Evolutionary conservation across 2,888 invertebrate genomes (phyloP).

Genomic region (Anagyrus pseudococci): DNA sequence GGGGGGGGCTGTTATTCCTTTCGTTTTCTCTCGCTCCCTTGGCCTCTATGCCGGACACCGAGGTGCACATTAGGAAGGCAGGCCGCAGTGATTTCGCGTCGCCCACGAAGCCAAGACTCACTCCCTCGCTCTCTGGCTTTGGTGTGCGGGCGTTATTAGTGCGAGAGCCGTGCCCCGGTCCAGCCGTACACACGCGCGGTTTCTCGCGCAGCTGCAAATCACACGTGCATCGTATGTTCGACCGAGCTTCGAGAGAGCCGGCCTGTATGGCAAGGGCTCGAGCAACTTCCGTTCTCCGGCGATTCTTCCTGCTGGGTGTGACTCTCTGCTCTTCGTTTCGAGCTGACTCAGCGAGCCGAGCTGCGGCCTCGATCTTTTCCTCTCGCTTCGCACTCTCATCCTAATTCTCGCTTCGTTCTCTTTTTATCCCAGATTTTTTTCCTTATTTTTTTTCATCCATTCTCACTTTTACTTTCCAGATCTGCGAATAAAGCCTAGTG

Average conservation of each 20-base stretch:
- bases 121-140: conserved; percentile 46
- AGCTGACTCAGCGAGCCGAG: conserved; percentile 37
- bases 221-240: background rate
- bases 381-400: no score
- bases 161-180: conserved; percentile 28
- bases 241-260: background rate
- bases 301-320: conserved; percentile 48
- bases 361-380: conserved; percentile 25
- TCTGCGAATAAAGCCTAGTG: no score
- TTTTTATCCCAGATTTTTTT: no score
- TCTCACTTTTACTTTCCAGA: no score
- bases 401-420: no score
- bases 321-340: background rate
- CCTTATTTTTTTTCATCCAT: no score
- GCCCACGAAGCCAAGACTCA: conserved; percentile 54
- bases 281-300: conserved; percentile 35
- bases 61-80: conserved; percentile 51
- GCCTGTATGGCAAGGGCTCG: background rate
- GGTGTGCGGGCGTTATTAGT: conserved; percentile 59
- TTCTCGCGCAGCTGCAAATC: conserved; percentile 44
- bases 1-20: conserved; percentile 4
- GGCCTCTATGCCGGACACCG: conserved; percentile 2
- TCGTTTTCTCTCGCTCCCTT: conserved; percentile 23
- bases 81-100: conserved; percentile 42
- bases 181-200: background rate